phyloP scores from a whole-genome alignment of 2,888 invertebrate genomes.

The Stictocephala bisonia region DNA sequence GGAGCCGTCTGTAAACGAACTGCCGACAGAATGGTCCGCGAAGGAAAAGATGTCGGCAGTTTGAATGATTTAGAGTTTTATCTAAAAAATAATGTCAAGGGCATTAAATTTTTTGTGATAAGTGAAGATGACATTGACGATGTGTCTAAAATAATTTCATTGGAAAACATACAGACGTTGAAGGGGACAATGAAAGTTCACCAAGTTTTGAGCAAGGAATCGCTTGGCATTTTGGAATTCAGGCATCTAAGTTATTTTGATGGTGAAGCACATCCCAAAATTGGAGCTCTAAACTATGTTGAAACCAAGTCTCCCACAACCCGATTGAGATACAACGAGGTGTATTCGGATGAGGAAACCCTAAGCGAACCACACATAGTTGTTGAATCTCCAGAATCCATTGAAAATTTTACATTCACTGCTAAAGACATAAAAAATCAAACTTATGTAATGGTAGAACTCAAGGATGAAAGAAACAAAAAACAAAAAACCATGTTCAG shows the following conservation, averaged over 20 bases:
- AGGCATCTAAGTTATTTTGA: slow-evolving; percentile 24
- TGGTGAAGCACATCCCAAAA: not conserved
- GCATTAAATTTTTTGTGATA: not conserved
- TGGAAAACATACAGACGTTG: not conserved
- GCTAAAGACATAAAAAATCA: not conserved
- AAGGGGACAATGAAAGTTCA: slow-evolving; percentile 26
- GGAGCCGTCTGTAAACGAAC: slow-evolving; percentile 4
- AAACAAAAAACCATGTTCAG: not conserved
- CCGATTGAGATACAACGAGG: no score
- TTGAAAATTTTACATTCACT: not conserved
- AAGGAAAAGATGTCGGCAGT: slow-evolving; percentile 7
- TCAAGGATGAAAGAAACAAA: not conserved
- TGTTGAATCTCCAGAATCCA: not conserved
- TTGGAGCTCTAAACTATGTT: not conserved
- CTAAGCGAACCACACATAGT: not conserved
- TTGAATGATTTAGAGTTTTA: slow-evolving; percentile 12
- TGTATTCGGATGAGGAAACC: slow-evolving; percentile 13
- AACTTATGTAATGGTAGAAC: not conserved
- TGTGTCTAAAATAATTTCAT: not conserved
- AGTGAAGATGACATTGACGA: slow-evolving; percentile 5
- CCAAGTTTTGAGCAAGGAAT: slow-evolving; percentile 15
- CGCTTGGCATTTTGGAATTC: slow-evolving; percentile 15
- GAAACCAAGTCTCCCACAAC: not conserved
- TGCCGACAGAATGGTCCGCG: not conserved
- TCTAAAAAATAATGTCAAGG: slow-evolving; percentile 23